Conservation (phyloP, 2,888 invertebrate species). For the Gibbula magus region DNA sequence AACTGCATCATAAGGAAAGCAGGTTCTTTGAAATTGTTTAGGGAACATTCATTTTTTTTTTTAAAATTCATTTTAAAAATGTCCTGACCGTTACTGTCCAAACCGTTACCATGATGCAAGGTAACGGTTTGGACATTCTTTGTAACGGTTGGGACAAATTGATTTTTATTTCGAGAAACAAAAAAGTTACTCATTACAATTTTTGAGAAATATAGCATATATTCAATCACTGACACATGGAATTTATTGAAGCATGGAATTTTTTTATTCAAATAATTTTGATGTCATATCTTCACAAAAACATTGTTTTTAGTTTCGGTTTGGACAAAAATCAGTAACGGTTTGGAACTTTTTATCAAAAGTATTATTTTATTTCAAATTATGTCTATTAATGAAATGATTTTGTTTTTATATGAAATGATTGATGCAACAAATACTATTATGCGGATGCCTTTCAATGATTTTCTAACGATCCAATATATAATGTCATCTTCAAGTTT, state of each 20-base stretch:
- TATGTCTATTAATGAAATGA: background rate
- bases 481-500: background rate
- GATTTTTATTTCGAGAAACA: slow-evolving; percentile 6
- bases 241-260: background rate
- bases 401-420: no score
- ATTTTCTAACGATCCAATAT: background rate
- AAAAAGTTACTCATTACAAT: background rate
- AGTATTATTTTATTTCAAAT: background rate
- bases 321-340: slow-evolving; percentile 8
- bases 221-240: background rate
- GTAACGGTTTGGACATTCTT: slow-evolving; percentile 2
- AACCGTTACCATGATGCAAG: slow-evolving; percentile 12
- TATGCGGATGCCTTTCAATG: no score
- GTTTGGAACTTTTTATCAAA: background rate
- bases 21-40: background rate
- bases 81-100: slow-evolving; percentile 15
- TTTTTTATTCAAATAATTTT: background rate
- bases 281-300: slow-evolving; percentile 11
- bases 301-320: slow-evolving; percentile 7
- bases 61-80: background rate
- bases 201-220: background rate
- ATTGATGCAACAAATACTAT: no score
- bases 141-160: slow-evolving; percentile 4
- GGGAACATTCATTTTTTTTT: slow-evolving; percentile 12
- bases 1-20: background rate